A percentile compares a stretch with the other conserved stretches of the same genome.
phyloP scores from a whole-genome alignment of 2,888 invertebrate genomes.

The Syrista parreyssii region DNA sequence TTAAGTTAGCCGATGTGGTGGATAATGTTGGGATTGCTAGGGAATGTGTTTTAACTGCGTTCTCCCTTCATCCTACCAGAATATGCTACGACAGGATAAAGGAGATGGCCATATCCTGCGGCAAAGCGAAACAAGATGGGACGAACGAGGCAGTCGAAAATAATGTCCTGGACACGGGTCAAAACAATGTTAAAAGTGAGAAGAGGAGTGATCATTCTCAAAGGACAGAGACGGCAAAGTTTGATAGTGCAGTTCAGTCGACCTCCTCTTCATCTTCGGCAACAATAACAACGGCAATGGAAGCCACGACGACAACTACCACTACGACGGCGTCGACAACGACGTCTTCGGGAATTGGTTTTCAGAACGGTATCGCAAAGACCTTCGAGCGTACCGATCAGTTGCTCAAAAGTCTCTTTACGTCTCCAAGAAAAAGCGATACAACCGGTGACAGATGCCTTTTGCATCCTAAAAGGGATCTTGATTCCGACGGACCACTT shows the following conservation, averaged over 20 bases:
- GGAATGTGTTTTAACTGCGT: conserved; percentile 81
- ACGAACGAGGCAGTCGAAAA: conserved; percentile 40
- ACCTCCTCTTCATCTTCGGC: conserved; percentile 17
- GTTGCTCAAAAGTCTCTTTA: conserved; percentile 48
- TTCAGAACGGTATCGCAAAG: conserved; percentile 39
- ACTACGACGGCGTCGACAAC: conserved; percentile 21
- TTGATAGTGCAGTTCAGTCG: not conserved
- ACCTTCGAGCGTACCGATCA: conserved; percentile 48
- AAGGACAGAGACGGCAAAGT: conserved; percentile 8
- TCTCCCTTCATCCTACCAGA: conserved; percentile 78
- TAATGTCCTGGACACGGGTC: conserved; percentile 21
- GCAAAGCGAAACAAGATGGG: conserved; percentile 64
- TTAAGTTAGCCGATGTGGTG: conserved; percentile 72
- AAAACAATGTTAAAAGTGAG: conserved; percentile 8
- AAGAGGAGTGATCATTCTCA: conserved; percentile 10
- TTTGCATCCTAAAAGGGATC: conserved; percentile 40
- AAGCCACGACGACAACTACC: conserved; percentile 24
- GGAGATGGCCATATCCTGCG: conserved; percentile 68
- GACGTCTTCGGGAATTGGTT: conserved; percentile 33
- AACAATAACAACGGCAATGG: conserved; percentile 16
- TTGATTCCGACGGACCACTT: conserved; percentile 28
- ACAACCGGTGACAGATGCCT: conserved; percentile 32
- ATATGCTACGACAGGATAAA: conserved; percentile 72
- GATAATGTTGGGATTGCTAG: conserved; percentile 73
- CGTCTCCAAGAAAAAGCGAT: conserved; percentile 42